Conservation (phyloP, 2,888 invertebrate genomes). For the Protodeltote pygarga region DNA sequence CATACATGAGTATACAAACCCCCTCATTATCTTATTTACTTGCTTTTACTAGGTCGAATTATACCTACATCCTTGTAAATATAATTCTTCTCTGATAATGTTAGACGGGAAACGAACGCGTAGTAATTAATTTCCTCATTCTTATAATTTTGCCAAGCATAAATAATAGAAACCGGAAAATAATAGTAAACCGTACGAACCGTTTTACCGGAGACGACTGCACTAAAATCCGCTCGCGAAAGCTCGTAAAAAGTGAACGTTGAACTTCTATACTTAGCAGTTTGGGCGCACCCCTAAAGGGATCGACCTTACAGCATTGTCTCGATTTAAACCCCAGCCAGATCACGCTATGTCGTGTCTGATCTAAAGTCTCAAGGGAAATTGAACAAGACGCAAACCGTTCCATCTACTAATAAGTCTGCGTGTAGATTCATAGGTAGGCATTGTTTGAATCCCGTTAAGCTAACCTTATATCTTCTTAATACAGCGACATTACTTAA, state of each 20-base stretch:
- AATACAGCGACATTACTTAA: conserved; percentile 5
- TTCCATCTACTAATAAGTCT: conserved; percentile 62
- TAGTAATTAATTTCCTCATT: conserved; percentile 7
- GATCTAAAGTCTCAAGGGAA: conserved; percentile 61
- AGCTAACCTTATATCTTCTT: conserved; percentile 16
- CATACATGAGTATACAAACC: conserved; percentile 21
- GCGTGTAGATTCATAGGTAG: too few relatives aligned
- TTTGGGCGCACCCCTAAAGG: conserved; percentile 40
- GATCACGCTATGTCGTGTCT: conserved; percentile 57
- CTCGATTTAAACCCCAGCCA: conserved; percentile 54
- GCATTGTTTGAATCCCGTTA: conserved; percentile 9
- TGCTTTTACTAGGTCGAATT: conserved; percentile 13
- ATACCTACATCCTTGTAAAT: conserved; percentile 13
- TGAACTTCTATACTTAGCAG: conserved; percentile 38
- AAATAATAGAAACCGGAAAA: too few relatives aligned
- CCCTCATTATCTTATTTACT: conserved; percentile 20
- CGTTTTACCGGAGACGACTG: conserved; percentile 3
- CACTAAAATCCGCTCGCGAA: conserved; percentile 19
- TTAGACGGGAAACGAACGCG: neutral
- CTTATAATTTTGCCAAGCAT: neutral
- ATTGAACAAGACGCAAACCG: conserved; percentile 54
- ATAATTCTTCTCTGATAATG: conserved; percentile 16
- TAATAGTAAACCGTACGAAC: neutral
- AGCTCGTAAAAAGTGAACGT: conserved; percentile 44
- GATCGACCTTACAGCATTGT: conserved; percentile 56